Percentiles rank a stretch among this genome's conserved stretches.
phyloP scores from a whole-genome alignment of 2,888 invertebrate species.

The Lamellibrachia columna region DNA sequence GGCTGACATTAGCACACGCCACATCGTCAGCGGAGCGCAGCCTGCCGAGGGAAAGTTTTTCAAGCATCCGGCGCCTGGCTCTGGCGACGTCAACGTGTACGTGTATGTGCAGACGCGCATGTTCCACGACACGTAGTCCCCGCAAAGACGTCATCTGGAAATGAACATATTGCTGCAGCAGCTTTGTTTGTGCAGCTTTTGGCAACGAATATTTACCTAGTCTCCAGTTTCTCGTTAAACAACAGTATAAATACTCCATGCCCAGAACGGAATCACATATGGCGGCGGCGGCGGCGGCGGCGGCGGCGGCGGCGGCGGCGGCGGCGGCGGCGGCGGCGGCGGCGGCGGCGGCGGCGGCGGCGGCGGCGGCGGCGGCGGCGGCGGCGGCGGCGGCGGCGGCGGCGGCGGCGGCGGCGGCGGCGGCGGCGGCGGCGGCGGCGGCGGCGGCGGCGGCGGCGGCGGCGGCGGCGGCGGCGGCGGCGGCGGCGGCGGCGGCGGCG shows the following conservation, averaged over 20 bases:
- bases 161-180: background rate
- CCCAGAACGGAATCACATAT: background rate
- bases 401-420: no score
- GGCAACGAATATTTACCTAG: background rate
- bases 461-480: background rate
- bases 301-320: no score
- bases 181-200: background rate
- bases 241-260: background rate
- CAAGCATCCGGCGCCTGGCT: background rate
- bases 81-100: background rate
- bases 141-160: background rate
- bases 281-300: background rate
- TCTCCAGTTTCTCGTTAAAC: background rate
- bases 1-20: background rate
- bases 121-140: background rate
- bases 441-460: background rate
- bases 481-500: background rate
- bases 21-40: background rate
- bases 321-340: no score
- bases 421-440: background rate
- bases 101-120: slow-evolving; percentile 1
- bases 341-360: no score
- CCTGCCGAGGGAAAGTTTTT: background rate
- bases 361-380: no score
- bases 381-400: no score